A percentile compares a stretch with the other conserved stretches of the same genome.
These are phyloP conservation scores for Osmoderma eremita DNA, from an alignment of 2,888 invertebrate species.

Conservation along the genomic window DNA sequence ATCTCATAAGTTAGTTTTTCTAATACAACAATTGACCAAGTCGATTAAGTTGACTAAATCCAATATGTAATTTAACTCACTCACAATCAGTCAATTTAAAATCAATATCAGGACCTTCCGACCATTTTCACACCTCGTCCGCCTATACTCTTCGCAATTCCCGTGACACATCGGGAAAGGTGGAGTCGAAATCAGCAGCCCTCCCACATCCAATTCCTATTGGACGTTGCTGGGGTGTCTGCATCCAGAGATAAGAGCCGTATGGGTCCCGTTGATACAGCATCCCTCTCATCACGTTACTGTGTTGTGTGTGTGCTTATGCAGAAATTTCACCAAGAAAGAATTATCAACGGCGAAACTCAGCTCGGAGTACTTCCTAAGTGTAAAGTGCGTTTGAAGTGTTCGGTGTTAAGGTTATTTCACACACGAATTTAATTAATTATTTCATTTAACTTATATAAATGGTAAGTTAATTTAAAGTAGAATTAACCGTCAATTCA, in stretches of 20 bases:
- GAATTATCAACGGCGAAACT: slow-evolving; percentile 8
- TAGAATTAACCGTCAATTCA: no score
- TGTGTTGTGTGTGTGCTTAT: slow-evolving; percentile 31
- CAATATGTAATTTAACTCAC: neutral
- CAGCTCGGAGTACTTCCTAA: neutral
- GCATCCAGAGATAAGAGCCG: slow-evolving; percentile 47
- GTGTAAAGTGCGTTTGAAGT: neutral
- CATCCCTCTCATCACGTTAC: slow-evolving; percentile 40
- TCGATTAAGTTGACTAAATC: neutral
- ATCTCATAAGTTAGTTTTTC: no score
- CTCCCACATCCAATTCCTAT: slow-evolving; percentile 37
- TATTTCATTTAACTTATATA: neutral
- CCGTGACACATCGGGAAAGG: slow-evolving; percentile 18
- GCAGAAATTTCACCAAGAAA: slow-evolving; percentile 22
- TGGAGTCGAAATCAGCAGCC: slow-evolving; percentile 34
- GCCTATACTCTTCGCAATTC: neutral
- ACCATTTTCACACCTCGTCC: slow-evolving; percentile 14
- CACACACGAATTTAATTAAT: no score
- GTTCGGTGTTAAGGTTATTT: no score
- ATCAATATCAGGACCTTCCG: slow-evolving; percentile 29
- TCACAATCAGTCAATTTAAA: neutral
- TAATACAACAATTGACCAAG: no score
- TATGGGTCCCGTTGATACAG: slow-evolving; percentile 42
- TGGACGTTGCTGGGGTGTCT: slow-evolving; percentile 50
- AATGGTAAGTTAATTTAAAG: slow-evolving; percentile 19